Evolutionary conservation across 1,140 invertebrate species (phyloP).

Genomic region (Penaeus indicus): DNA sequence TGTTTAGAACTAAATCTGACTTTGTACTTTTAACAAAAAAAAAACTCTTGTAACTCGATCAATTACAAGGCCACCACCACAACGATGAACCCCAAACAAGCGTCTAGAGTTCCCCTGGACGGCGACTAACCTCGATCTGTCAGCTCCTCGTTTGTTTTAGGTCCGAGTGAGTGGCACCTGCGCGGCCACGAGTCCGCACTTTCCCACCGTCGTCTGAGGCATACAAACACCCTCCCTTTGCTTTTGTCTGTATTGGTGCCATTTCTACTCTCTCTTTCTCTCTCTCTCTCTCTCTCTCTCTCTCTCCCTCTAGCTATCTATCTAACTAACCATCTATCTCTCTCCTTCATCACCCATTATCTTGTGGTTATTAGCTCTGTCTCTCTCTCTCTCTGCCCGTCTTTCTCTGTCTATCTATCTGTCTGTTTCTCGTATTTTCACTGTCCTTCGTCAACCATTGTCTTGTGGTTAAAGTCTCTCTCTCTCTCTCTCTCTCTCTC

Average conservation of each 20-base stretch:
- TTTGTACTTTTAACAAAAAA: too few species aligned
- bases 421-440: neutral
- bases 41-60: too few species aligned
- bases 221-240: neutral
- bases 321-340: neutral
- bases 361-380: too few species aligned
- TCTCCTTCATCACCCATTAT: neutral
- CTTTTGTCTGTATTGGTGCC: neutral
- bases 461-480: neutral
- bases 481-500: constrained; percentile 41
- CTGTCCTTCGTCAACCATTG: neutral
- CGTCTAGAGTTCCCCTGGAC: too few species aligned
- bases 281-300: neutral
- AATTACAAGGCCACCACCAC: too few species aligned
- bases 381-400: neutral
- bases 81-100: too few species aligned
- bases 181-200: too few species aligned
- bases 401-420: neutral
- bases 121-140: too few species aligned
- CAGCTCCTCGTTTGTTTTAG: too few species aligned
- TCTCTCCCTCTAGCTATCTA: neutral
- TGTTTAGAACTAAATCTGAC: too few species aligned
- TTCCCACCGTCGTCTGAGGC: too few species aligned
- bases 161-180: too few species aligned
- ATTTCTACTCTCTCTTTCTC: neutral